These are phyloP conservation scores for Holacanthella duospinosa DNA, from an alignment of 2,888 invertebrate species.

Conservation along the genomic window DNA sequence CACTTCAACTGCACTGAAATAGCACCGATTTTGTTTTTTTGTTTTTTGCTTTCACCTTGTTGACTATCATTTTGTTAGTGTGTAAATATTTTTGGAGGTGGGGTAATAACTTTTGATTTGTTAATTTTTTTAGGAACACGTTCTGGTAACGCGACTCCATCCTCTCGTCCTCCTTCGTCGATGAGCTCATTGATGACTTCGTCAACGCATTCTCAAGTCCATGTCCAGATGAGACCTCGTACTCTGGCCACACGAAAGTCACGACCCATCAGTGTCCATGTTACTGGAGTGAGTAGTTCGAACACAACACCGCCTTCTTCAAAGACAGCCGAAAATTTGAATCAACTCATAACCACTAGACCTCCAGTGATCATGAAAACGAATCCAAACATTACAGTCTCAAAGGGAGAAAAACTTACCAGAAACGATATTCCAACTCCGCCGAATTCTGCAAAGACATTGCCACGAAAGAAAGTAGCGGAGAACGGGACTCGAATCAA, in stretches of 20 bases:
- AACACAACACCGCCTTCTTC: background rate
- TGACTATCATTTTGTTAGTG: too few relatives aligned
- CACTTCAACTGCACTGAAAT: too few relatives aligned
- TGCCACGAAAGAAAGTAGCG: background rate
- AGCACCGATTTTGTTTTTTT: too few relatives aligned
- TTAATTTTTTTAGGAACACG: background rate
- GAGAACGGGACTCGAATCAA: background rate
- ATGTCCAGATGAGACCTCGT: slow-evolving; percentile 26
- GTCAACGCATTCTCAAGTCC: slow-evolving; percentile 32
- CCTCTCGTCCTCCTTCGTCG: slow-evolving; percentile 28
- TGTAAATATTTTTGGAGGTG: too few relatives aligned
- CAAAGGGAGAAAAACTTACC: background rate
- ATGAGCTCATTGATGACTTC: slow-evolving; percentile 33
- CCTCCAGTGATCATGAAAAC: background rate
- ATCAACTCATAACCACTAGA: background rate
- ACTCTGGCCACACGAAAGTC: slow-evolving; percentile 27
- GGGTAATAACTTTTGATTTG: too few relatives aligned
- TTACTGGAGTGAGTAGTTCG: slow-evolving; percentile 29
- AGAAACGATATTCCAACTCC: background rate
- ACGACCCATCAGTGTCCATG: slow-evolving; percentile 34
- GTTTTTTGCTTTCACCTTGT: too few relatives aligned
- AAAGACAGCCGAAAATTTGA: too few relatives aligned
- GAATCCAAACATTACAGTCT: too few relatives aligned
- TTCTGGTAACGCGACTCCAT: slow-evolving; percentile 16
- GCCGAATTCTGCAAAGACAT: background rate